Evolutionary conservation across 2,888 invertebrate species (phyloP).

Genomic region (Habrosyne pyritoides): DNA sequence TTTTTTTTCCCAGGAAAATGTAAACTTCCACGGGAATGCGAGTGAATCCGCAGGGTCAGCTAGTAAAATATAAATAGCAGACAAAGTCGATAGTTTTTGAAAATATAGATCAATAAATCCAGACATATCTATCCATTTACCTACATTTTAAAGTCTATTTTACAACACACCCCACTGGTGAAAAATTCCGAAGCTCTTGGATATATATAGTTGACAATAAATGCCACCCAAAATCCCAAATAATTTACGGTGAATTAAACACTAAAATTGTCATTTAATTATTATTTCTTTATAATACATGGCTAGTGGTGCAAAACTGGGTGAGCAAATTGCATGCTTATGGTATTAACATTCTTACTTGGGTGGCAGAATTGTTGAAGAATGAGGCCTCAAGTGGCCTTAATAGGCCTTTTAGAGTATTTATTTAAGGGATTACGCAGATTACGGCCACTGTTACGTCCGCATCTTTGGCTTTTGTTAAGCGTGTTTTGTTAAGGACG

Average conservation of each 20-base stretch:
- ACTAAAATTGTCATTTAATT: slow-evolving; percentile 34
- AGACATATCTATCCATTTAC: too few species aligned
- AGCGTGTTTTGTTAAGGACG: slow-evolving; percentile 57
- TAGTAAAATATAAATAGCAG: too few species aligned
- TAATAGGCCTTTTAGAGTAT: slow-evolving; percentile 44
- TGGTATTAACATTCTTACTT: slow-evolving; percentile 43
- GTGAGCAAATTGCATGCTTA: slow-evolving; percentile 28
- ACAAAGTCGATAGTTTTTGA: too few species aligned
- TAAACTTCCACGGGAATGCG: too few species aligned
- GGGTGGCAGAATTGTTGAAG: slow-evolving; percentile 55
- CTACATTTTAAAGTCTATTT: too few species aligned
- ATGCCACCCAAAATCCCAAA: slow-evolving; percentile 52
- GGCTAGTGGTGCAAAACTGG: slow-evolving; percentile 48
- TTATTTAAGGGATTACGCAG: slow-evolving; percentile 75
- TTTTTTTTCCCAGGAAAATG: too few species aligned
- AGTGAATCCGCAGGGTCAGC: too few species aligned
- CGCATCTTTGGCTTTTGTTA: slow-evolving; percentile 41
- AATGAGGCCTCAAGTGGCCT: slow-evolving; percentile 52
- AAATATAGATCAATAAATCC: too few species aligned
- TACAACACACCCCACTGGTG: neutral
- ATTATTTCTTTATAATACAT: slow-evolving; percentile 12
- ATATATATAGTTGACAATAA: slow-evolving; percentile 36
- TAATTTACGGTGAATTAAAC: slow-evolving; percentile 40
- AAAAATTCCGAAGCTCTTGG: slow-evolving; percentile 19
- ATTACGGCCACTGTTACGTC: slow-evolving; percentile 56